Conservation (phyloP, 2,888 invertebrate genomes). For the Sinotaia quadrata region DNA sequence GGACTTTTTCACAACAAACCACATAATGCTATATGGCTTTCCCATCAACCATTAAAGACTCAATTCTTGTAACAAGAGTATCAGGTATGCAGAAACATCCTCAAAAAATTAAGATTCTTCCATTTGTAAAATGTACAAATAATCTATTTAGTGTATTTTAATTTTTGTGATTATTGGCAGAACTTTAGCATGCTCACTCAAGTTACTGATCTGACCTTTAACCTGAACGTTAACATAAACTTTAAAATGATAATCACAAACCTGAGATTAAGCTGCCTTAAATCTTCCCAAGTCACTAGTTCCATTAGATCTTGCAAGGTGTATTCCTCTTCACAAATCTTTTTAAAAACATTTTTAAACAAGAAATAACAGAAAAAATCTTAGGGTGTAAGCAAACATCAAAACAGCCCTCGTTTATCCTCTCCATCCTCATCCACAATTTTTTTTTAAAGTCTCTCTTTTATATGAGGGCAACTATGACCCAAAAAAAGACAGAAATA, state of each 20-base stretch:
- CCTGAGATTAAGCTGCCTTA: conserved; percentile 85
- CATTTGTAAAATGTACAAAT: no score
- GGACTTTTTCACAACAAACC: no score
- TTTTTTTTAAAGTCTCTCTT: conserved; percentile 12
- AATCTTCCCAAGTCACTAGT: conserved; percentile 86
- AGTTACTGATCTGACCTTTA: no score
- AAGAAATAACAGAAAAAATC: neutral
- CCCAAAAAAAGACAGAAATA: no score
- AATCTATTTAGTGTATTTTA: no score
- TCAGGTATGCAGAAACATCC: neutral
- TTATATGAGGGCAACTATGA: no score
- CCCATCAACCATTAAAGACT: no score
- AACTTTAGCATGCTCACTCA: no score
- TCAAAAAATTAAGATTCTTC: no score
- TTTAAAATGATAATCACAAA: conserved; percentile 70
- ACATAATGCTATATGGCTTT: no score
- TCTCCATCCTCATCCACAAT: conserved; percentile 3
- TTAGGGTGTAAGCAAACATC: neutral
- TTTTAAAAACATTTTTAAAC: conserved; percentile 14
- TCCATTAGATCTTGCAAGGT: conserved; percentile 76
- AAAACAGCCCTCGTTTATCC: neutral
- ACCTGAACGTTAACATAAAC: no score
- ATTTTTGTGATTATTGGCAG: neutral
- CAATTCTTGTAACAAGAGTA: no score
- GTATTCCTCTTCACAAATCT: conserved; percentile 57